Percentiles rank a stretch among this genome's conserved stretches.
Conservation (phyloP, 2,888 invertebrate genomes). For the Orchesellides sinensis region DNA sequence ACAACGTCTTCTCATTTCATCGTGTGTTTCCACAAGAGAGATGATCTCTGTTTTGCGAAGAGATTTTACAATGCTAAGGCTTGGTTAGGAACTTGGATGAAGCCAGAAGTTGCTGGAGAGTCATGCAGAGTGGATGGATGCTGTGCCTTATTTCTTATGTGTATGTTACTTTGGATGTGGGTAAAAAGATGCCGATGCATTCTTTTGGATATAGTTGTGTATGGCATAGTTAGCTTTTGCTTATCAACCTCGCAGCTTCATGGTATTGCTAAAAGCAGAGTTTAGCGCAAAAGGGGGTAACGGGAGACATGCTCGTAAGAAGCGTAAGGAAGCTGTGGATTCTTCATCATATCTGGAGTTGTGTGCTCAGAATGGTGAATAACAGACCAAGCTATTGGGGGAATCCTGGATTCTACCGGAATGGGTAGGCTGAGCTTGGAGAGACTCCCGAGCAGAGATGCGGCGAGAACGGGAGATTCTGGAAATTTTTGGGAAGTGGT, state of each 20-base stretch:
- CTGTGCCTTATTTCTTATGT: slow-evolving; percentile 2
- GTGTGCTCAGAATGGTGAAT: not conserved
- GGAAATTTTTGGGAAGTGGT: slow-evolving; percentile 2
- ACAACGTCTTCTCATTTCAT: not conserved
- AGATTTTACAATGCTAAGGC: slow-evolving; percentile 11
- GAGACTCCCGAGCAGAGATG: not conserved
- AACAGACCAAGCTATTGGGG: slow-evolving; percentile 5
- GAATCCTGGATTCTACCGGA: slow-evolving; percentile 37
- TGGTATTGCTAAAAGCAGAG: not conserved
- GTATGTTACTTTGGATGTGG: not conserved
- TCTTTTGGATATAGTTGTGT: not conserved
- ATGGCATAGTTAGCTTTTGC: not conserved
- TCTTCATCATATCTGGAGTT: not conserved
- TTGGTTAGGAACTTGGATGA: not conserved
- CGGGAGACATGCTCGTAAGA: slow-evolving; percentile 2
- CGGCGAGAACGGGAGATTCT: not conserved
- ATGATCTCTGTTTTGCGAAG: not conserved
- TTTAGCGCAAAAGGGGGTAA: slow-evolving; percentile 25
- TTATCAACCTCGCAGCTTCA: not conserved
- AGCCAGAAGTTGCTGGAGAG: slow-evolving; percentile 32
- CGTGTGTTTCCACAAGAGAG: not conserved
- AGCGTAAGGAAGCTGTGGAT: not conserved
- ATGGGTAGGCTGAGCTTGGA: slow-evolving; percentile 4
- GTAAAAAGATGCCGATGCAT: not conserved
- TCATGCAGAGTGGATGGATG: slow-evolving; percentile 23